phyloP scores from a whole-genome alignment of 1,140 invertebrate species.

The Tigriopus japonicus region DNA sequence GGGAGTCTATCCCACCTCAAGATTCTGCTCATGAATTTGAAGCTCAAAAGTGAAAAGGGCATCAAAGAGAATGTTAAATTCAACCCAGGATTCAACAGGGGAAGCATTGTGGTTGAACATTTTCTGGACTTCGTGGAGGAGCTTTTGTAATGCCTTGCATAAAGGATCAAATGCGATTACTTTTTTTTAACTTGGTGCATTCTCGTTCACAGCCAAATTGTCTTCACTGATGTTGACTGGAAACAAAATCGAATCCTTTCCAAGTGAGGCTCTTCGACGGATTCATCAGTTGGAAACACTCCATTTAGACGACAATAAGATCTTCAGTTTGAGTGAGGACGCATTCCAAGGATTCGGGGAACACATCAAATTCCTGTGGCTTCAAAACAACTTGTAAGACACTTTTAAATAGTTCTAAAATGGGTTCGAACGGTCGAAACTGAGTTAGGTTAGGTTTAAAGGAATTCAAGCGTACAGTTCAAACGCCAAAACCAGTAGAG shows the following conservation, averaged over 20 bases:
- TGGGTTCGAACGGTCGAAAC: not conserved
- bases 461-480: too few relatives aligned
- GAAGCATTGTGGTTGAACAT: too few relatives aligned
- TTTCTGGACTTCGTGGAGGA: too few relatives aligned
- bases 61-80: too few relatives aligned
- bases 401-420: not conserved
- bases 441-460: too few relatives aligned
- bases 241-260: constrained; percentile 42
- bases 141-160: too few relatives aligned
- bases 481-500: too few relatives aligned
- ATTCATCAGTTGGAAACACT: constrained; percentile 65
- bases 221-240: constrained; percentile 54
- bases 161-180: too few relatives aligned
- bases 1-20: too few relatives aligned
- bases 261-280: constrained; percentile 43
- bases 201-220: constrained; percentile 43
- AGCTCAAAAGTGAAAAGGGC: too few relatives aligned
- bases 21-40: too few relatives aligned
- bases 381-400: constrained; percentile 72
- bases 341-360: constrained; percentile 75
- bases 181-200: constrained; percentile 18
- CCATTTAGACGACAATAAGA: constrained; percentile 67
- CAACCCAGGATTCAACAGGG: too few relatives aligned
- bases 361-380: constrained; percentile 68
- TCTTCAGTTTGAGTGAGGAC: constrained; percentile 55